These are phyloP conservation scores for Ciconia stormi DNA, from an alignment of 2,113 vertebrate genomes.

Conservation along the genomic window DNA sequence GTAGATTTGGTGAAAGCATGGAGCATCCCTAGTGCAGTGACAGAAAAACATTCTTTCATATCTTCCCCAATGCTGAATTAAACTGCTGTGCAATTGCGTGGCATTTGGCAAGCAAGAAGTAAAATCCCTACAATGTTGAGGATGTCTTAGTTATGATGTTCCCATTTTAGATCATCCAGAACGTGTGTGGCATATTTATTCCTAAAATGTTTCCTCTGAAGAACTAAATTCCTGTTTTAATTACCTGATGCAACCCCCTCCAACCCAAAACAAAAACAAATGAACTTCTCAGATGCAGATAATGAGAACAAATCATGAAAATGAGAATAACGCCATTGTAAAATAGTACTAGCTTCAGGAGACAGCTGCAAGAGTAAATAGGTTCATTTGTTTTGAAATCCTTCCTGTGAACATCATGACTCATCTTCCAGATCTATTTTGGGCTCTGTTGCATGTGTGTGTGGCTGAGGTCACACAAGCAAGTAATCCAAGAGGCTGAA, in stretches of 20 bases:
- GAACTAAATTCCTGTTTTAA: background rate
- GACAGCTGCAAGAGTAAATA: conserved; percentile 50
- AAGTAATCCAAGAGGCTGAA: background rate
- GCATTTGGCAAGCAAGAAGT: background rate
- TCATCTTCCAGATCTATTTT: conserved; percentile 56
- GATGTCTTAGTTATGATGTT: background rate
- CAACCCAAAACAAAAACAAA: background rate
- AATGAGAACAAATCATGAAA: conserved; percentile 31
- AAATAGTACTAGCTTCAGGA: conserved; percentile 9
- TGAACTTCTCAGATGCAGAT: conserved; percentile 5
- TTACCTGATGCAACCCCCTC: background rate
- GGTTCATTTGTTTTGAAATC: conserved; percentile 62
- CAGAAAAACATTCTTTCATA: background rate
- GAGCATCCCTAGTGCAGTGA: background rate
- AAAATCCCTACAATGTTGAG: background rate
- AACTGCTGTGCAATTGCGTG: background rate
- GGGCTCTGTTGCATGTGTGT: background rate
- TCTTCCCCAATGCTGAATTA: background rate
- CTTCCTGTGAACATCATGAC: conserved; percentile 59
- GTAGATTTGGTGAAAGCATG: background rate
- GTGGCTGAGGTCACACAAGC: conserved; percentile 35
- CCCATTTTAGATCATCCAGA: background rate
- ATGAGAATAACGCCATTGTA: conserved; percentile 1
- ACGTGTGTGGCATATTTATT: background rate
- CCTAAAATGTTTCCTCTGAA: background rate